Conservation (phyloP, 2,113 vertebrate species). For the Myotis yumanensis region DNA sequence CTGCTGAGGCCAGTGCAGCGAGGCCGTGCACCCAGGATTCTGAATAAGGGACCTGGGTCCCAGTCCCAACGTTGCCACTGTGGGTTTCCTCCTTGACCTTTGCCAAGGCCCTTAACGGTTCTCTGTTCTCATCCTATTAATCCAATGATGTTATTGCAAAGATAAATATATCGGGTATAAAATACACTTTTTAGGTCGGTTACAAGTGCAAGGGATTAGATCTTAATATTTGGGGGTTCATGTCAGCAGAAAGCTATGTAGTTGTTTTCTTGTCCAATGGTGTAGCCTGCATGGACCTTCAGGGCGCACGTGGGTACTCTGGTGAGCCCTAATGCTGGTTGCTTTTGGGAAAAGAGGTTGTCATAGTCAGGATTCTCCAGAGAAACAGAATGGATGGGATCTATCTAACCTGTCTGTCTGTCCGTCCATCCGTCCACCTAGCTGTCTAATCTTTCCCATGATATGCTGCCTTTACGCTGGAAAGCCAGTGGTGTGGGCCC, state of each 20-base stretch:
- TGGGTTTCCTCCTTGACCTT: slow-evolving; percentile 29
- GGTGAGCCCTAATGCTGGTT: neutral
- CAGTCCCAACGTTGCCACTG: neutral
- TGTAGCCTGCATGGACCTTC: neutral
- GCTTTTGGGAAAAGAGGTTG: neutral
- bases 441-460: neutral
- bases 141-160: neutral
- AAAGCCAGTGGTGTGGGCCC: neutral
- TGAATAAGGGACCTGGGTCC: slow-evolving; percentile 8
- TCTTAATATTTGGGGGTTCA: neutral
- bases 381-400: neutral
- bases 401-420: neutral
- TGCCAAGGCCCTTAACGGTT: neutral
- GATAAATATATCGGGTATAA: neutral
- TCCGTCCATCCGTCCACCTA: neutral
- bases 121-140: slow-evolving; percentile 15
- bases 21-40: neutral
- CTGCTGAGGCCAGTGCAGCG: neutral
- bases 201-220: neutral
- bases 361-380: neutral
- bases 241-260: neutral
- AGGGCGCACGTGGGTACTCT: neutral
- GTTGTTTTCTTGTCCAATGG: neutral
- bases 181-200: neutral
- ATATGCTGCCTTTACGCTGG: neutral